Conservation (phyloP, 2,113 vertebrate species). For the Gymnocephalus cernua region DNA sequence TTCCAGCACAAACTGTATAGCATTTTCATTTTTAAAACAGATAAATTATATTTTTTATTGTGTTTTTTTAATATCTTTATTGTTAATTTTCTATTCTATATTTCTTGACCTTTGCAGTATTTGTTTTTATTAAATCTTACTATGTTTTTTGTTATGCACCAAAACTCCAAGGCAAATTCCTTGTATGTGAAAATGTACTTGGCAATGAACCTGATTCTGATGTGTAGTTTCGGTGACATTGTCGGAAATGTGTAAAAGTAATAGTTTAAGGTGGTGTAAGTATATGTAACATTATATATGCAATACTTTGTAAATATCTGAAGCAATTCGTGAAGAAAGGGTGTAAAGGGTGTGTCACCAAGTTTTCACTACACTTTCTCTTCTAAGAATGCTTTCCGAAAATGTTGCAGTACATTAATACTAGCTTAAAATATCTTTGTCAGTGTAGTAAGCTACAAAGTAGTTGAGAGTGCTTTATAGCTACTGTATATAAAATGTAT, state of each 20-base stretch:
- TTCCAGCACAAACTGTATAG: neutral
- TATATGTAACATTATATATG: neutral
- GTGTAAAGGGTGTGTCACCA: neutral
- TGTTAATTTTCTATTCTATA: neutral
- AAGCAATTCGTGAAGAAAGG: neutral
- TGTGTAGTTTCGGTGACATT: neutral
- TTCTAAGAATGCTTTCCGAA: neutral
- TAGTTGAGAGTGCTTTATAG: neutral
- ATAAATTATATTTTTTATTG: neutral
- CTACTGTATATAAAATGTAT: neutral
- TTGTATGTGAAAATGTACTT: neutral
- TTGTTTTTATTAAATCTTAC: neutral
- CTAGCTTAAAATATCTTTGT: conserved; percentile 12
- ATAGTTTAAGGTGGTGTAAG: neutral
- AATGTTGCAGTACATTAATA: neutral
- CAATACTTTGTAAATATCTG: neutral
- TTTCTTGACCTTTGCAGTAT: neutral
- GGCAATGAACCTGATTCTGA: neutral
- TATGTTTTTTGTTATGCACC: neutral
- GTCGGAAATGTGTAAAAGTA: neutral
- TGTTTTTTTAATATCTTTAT: neutral
- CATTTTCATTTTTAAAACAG: neutral
- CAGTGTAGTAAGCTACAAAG: conserved; percentile 12
- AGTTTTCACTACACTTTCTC: too few relatives aligned
- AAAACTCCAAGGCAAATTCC: neutral